These are phyloP conservation scores for Pseudopipra pipra DNA, from an alignment of 2,113 vertebrate species.

Conservation along the genomic window DNA sequence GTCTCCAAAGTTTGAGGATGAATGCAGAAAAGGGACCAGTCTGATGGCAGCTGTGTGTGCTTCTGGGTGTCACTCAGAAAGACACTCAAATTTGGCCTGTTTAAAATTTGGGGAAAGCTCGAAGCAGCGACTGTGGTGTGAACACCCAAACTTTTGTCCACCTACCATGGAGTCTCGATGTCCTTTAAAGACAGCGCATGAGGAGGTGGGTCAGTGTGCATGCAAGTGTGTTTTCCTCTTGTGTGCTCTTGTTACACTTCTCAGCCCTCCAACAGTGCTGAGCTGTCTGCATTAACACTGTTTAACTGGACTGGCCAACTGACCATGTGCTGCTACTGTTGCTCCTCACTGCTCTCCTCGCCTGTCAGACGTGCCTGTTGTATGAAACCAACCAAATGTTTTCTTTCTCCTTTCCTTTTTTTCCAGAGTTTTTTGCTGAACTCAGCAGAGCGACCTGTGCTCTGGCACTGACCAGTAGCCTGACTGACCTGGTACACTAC, in stretches of 20 bases:
- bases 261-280: background rate
- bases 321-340: background rate
- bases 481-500: slow-evolving; percentile 85
- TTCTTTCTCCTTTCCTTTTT: background rate
- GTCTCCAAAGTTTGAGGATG: background rate
- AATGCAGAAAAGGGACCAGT: background rate
- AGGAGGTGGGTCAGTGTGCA: background rate
- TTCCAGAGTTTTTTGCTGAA: slow-evolving; percentile 84
- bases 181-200: background rate
- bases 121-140: accelerated
- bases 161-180: accelerated
- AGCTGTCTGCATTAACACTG: background rate
- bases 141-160: background rate
- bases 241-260: accelerated
- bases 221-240: background rate
- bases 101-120: background rate
- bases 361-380: background rate
- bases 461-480: slow-evolving; percentile 83
- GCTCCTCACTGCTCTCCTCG: accelerated
- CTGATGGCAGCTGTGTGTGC: background rate
- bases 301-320: background rate
- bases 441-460: slow-evolving; percentile 75
- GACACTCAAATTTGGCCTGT: background rate
- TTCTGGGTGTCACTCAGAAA: background rate
- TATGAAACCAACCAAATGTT: slow-evolving; percentile 7